phyloP scores from a whole-genome alignment of 2,888 invertebrate species.

The Trachelus stipa region DNA sequence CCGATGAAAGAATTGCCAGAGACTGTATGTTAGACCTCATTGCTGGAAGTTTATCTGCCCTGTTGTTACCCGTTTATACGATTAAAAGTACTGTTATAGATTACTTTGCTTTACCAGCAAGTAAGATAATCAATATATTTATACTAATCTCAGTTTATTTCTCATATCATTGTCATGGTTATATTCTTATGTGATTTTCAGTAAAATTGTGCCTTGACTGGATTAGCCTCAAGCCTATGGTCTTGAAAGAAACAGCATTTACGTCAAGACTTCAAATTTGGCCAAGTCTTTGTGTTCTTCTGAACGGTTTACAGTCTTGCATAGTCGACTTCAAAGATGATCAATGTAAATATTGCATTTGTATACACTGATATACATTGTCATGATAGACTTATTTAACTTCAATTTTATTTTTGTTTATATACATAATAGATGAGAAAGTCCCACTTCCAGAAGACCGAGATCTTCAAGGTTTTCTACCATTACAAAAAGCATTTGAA shows the following conservation, averaged over 20 bases:
- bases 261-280: slow-evolving; percentile 77
- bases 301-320: slow-evolving; percentile 74
- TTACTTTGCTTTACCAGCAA: slow-evolving; percentile 77
- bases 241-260: slow-evolving; percentile 70
- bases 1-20: slow-evolving; percentile 72
- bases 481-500: slow-evolving; percentile 73
- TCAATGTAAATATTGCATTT: slow-evolving; percentile 68
- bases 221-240: slow-evolving; percentile 71
- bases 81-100: slow-evolving; percentile 75
- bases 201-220: slow-evolving; percentile 84
- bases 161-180: slow-evolving; percentile 14
- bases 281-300: slow-evolving; percentile 82
- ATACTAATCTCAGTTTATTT: slow-evolving; percentile 2
- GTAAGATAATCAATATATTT: slow-evolving; percentile 63
- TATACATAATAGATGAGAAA: slow-evolving; percentile 68
- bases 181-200: slow-evolving; percentile 55
- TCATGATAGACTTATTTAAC: slow-evolving; percentile 6
- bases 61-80: slow-evolving; percentile 78
- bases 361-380: not conserved
- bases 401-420: slow-evolving; percentile 11
- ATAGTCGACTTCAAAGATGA: slow-evolving; percentile 68
- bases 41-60: slow-evolving; percentile 75
- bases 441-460: slow-evolving; percentile 83
- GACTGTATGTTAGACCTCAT: slow-evolving; percentile 74
- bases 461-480: slow-evolving; percentile 83